A percentile compares a stretch with the other conserved stretches of the same genome.
phyloP scores from a whole-genome alignment of 2,888 invertebrate genomes.

The Phyllotreta cruciferae region DNA sequence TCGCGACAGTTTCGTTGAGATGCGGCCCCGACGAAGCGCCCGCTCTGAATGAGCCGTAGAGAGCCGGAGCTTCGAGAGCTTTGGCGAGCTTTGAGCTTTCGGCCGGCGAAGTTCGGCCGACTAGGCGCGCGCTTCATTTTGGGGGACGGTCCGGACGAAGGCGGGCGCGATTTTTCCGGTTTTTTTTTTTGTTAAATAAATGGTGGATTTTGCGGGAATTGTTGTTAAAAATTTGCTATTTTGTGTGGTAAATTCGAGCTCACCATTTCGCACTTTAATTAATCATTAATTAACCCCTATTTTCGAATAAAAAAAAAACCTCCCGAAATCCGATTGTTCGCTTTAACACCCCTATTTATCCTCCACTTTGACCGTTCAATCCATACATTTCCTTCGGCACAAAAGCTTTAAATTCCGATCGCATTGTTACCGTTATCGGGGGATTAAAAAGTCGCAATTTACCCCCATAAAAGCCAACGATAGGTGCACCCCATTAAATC shows the following conservation, averaged over 20 bases:
- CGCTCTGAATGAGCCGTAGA: neutral
- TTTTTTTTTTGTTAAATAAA: too few relatives aligned
- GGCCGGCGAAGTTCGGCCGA: slow-evolving; percentile 21
- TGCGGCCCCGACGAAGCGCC: too few relatives aligned
- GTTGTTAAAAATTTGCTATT: slow-evolving; percentile 53
- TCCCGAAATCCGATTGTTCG: neutral
- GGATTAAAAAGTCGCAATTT: slow-evolving; percentile 34
- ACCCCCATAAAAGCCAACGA: slow-evolving; percentile 8
- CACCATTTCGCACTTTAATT: slow-evolving; percentile 48
- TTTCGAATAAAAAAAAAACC: neutral
- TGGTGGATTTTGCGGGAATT: slow-evolving; percentile 52
- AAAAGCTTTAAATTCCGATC: slow-evolving; percentile 31
- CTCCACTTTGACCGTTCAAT: slow-evolving; percentile 24
- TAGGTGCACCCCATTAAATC: slow-evolving; percentile 3
- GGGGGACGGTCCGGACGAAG: slow-evolving; percentile 44
- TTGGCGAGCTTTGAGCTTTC: slow-evolving; percentile 31
- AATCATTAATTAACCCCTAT: slow-evolving; percentile 2
- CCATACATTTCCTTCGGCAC: slow-evolving; percentile 24
- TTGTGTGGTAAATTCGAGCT: too few relatives aligned
- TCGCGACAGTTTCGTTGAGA: too few relatives aligned
- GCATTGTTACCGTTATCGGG: slow-evolving; percentile 26
- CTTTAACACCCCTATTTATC: neutral
- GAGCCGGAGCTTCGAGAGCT: slow-evolving; percentile 33
- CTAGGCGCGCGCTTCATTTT: slow-evolving; percentile 41
- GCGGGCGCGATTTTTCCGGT: slow-evolving; percentile 45